Base-by-base conservation (phyloP, 1,140 invertebrate genomes). In the Laodelphax striatellus region DNA sequence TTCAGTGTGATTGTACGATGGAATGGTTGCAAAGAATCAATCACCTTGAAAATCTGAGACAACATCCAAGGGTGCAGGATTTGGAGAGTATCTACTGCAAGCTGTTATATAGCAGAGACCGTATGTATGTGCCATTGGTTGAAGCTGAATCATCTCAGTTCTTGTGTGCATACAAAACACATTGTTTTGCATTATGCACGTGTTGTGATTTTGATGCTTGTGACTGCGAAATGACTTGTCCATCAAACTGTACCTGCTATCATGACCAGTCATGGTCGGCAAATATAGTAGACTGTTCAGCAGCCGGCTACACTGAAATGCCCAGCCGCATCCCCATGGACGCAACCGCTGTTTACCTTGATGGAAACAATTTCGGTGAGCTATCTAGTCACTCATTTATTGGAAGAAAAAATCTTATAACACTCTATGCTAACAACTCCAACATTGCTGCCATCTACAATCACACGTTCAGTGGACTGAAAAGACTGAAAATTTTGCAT, bases 121-220 rank as follows among this genome's bases (percentile, higher is more conserved):
- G 82, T 44, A 84, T 84, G 62, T 90, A 86, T 71, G 81, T 93
- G 53, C 88, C 91, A 8, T 73, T 94, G 24, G 80, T 93, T 5
- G 86, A 92, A 66, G 86, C 90, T 6, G 83, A 88, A 70, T 80
- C 88, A 1, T 90, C 88, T 57, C 90, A 94, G 73, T 95, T 95
- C 75, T 78, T 95, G 52, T 96, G 92, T 77, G 84, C 84, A 52
- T 95, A 96, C 75, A 88, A 92, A 73, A 88, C 88, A 9, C 92
- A 94, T 69, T 96, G 92, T 76, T 94, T 94, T 71, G 85, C 90
- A 4, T 78, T 94, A 43, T 94, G 92, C 69, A 90, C 94, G 70
- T 95, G 92, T 77, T 96, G 92, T 73, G 92, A 94, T 73, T 94
- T 93, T 73, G 91, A 94, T 71, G 90, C 92, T 54, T 95, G 92